Evolutionary conservation across 2,113 vertebrate genomes (phyloP).

Genomic region (Mola mola): DNA sequence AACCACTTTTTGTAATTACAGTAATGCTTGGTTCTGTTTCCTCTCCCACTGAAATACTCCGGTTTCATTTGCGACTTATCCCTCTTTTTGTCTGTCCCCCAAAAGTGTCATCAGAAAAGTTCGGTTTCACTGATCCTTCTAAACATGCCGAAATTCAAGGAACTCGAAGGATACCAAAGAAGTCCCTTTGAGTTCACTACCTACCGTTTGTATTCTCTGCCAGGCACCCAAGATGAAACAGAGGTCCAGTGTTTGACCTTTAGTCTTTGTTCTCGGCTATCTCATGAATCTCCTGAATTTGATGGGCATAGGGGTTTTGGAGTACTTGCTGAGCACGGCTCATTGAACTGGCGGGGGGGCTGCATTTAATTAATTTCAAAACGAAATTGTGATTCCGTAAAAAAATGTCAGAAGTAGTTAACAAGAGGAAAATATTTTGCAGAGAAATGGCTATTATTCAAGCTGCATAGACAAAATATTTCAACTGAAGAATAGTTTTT

Average conservation of each 20-base stretch:
- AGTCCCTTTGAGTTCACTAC: background rate
- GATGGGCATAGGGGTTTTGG: slow-evolving; percentile 17
- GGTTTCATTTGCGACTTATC: too few relatives aligned
- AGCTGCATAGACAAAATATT: slow-evolving; percentile 15
- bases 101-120: too few relatives aligned
- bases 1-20: background rate
- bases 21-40: background rate
- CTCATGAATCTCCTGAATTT: slow-evolving; percentile 37
- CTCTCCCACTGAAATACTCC: background rate
- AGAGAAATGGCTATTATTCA: slow-evolving; percentile 1
- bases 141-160: too few relatives aligned
- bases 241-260: slow-evolving; percentile 55
- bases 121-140: too few relatives aligned
- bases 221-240: slow-evolving; percentile 9
- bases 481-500: background rate
- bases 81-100: background rate
- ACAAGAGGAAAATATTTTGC: background rate
- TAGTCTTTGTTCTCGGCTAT: slow-evolving; percentile 36
- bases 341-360: background rate
- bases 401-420: background rate
- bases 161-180: background rate
- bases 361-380: background rate
- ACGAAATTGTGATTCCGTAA: background rate
- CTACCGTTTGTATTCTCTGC: background rate
- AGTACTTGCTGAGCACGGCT: slow-evolving; percentile 9